phyloP scores from a whole-genome alignment of 2,113 vertebrate genomes.

The Rhineura floridana region DNA sequence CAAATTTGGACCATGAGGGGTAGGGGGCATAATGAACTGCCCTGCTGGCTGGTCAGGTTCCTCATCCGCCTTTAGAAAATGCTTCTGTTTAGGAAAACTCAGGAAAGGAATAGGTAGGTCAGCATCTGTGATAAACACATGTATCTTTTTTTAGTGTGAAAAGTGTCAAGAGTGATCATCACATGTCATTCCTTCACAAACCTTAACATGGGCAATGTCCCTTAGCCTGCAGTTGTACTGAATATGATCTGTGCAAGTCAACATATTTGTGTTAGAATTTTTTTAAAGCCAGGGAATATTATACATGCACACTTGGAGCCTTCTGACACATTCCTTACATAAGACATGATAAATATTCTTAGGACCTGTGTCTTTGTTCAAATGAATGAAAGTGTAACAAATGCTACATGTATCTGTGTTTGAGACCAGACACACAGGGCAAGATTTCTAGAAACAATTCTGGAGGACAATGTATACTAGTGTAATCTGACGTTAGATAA shows the following conservation, averaged over 20 bases:
- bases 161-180: not conserved
- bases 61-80: too few species aligned
- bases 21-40: too few species aligned
- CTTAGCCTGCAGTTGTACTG: not conserved
- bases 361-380: too few species aligned
- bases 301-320: not conserved
- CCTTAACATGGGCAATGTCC: not conserved
- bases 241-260: not conserved
- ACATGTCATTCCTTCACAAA: not conserved
- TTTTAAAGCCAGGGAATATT: not conserved
- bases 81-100: too few species aligned
- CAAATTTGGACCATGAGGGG: too few species aligned
- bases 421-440: too few species aligned
- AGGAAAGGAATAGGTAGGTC: not conserved
- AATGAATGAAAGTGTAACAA: too few species aligned
- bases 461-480: too few species aligned
- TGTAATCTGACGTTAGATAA: too few species aligned
- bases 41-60: too few species aligned
- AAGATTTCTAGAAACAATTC: too few species aligned
- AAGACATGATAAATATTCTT: not conserved
- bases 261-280: not conserved
- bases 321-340: not conserved
- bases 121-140: not conserved
- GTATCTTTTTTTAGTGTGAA: not conserved
- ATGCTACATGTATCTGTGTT: too few species aligned